phyloP scores from a whole-genome alignment of 2,888 invertebrate genomes.

The Dromius quadrimaculatus region DNA sequence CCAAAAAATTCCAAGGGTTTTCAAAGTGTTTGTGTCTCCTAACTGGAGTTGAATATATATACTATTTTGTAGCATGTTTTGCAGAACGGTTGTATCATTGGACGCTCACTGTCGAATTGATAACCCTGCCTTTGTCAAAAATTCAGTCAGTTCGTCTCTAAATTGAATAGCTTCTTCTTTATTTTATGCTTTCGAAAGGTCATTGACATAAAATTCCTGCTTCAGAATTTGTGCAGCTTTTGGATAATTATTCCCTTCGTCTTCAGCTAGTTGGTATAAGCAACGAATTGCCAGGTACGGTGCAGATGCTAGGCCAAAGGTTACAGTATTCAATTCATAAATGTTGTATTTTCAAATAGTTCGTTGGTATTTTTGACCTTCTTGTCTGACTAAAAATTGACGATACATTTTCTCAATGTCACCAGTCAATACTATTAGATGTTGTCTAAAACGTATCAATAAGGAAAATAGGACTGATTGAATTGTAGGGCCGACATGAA shows the following conservation, averaged over 20 bases:
- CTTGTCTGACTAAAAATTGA: slow-evolving; percentile 55
- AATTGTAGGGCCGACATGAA: slow-evolving; percentile 56
- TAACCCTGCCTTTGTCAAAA: slow-evolving; percentile 51
- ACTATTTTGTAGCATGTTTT: no score
- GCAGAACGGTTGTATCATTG: slow-evolving; percentile 32
- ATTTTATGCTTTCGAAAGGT: slow-evolving; percentile 45
- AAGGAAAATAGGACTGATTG: slow-evolving; percentile 56
- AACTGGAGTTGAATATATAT: no score
- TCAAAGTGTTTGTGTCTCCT: no score
- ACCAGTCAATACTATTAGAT: slow-evolving; percentile 56
- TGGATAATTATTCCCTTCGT: slow-evolving; percentile 48
- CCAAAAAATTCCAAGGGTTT: slow-evolving; percentile 36
- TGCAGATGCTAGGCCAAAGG: slow-evolving; percentile 55
- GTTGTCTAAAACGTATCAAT: slow-evolving; percentile 55
- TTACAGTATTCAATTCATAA: slow-evolving; percentile 54
- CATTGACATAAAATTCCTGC: slow-evolving; percentile 7
- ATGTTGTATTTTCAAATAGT: slow-evolving; percentile 57
- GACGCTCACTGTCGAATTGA: slow-evolving; percentile 52
- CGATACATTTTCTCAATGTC: slow-evolving; percentile 60
- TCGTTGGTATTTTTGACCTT: slow-evolving; percentile 56
- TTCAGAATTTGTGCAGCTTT: slow-evolving; percentile 29
- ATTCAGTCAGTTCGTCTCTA: slow-evolving; percentile 32
- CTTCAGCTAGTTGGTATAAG: slow-evolving; percentile 54
- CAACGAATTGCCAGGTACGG: slow-evolving; percentile 55
- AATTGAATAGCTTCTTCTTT: slow-evolving; percentile 45